These are phyloP conservation scores for Gibbula magus DNA, from an alignment of 2,888 invertebrate genomes.

Conservation along the genomic window DNA sequence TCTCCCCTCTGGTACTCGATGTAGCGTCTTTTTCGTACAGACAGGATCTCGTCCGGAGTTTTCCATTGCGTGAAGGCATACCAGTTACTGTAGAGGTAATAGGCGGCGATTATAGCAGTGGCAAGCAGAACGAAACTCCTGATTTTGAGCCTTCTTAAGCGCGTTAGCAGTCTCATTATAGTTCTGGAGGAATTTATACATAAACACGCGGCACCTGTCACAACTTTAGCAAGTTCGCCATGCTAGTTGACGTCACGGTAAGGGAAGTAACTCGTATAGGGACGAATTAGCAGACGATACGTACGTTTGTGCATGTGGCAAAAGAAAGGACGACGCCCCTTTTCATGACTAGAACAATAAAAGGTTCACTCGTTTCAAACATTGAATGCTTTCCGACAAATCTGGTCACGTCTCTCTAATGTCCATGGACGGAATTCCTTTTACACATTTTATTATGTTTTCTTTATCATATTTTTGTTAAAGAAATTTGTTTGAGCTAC, in stretches of 20 bases:
- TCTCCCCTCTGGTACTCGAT: conserved; percentile 53
- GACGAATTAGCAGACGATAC: neutral
- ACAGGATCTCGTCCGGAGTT: neutral
- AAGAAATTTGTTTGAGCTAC: too few species aligned
- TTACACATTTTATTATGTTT: too few species aligned
- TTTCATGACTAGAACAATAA: too few species aligned
- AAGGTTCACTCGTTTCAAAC: too few species aligned
- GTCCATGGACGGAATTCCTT: too few species aligned
- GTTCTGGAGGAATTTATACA: neutral
- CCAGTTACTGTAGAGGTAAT: conserved; percentile 8
- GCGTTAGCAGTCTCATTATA: neutral
- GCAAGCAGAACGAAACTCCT: neutral
- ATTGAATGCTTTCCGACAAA: too few species aligned
- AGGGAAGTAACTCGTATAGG: neutral
- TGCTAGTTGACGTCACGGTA: neutral
- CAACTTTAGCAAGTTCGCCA: neutral
- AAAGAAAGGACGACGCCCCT: too few species aligned
- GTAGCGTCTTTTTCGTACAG: neutral
- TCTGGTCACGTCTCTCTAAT: too few species aligned
- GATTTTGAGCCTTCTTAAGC: neutral
- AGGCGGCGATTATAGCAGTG: neutral
- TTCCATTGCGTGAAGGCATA: neutral
- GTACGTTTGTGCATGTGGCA: too few species aligned
- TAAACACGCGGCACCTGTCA: too few species aligned
- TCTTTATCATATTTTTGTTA: too few species aligned